Evolutionary conservation across 2,797 vertebrate species (phyloP), one percentile per base, ranked within the genome.

Genomic region (Sebastes steindachneri): DNA sequence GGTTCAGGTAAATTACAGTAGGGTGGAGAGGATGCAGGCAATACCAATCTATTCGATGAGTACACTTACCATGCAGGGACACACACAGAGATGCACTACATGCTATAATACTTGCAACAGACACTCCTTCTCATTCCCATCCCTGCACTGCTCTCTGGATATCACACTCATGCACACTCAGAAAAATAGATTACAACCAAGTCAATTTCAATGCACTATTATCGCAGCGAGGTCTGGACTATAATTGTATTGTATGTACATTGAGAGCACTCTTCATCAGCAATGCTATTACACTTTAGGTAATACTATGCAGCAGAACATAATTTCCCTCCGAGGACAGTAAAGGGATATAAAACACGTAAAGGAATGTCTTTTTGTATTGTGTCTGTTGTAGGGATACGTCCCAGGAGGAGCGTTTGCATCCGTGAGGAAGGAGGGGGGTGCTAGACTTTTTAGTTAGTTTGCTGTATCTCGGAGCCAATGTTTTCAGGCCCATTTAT

Each of bases 1-100:
- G 65, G 60, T 77, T 66, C 80, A 86, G 84, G 71, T 83, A 29
- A 68, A 77, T 73, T 74, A 74, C 83, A 74, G 83, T 2, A 53
- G 70, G 37, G 5, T 21, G 83, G 73, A 71, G 54, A 48, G 48
- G 74, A 68, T 15, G 73, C 66, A 63, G 65, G 74, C 45, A 29
- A 12, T 2, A 19, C 15, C 48, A 31, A 37, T 62, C 48, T 66
- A 75, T 63, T n/a, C 31, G 70, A 74, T n/a, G 65, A 70, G 71
- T 17, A 35, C 60, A 76, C 72, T 73, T 9, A 68, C 10, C 68
- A 26, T 7, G 21, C 33, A 26, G 57, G 35, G 55, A 79, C 84
- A 63, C 69, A 73, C 83, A 67, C 26, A 26, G 1, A 54, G 4
- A 64, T 21, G 35, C 65, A 78, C 48, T 29, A 64, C 41, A 14